Evolutionary conservation across 2,113 vertebrate species (phyloP), one percentile per base, ranked within the genome.

Genomic region (Burhinus bistriatus): DNA sequence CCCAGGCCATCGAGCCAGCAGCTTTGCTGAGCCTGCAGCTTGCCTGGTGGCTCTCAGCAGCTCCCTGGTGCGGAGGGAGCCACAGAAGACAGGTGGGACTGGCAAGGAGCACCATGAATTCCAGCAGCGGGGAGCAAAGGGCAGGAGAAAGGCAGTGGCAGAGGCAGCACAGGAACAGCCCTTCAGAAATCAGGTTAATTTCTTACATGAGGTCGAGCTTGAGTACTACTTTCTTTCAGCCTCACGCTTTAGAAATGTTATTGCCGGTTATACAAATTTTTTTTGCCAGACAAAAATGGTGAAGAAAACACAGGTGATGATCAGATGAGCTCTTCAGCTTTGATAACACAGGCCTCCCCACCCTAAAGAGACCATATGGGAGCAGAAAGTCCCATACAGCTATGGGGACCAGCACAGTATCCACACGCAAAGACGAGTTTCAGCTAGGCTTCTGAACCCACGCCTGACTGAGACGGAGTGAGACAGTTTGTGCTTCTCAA

Each of bases 41-140:
- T n/a, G 21, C 29, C 83, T 2, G 4, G 42, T 0, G 2, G 17
- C 54, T 68, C 70, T 40, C 6, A 1, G 71, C 71, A 58, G 51
- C 8, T 64, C 66, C 58, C 47, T 72, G 36, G 26, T 6, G 0
- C 7, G 30, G 80, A 68, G 64, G 47, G 36, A 52, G n/a, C 26
- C 0, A 1, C 0, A 2, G 72, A 25, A 64, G 30, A 44, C 3
- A 2, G 44, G 23, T 83, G 30, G 52, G 32, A 83, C 44, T 32
- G 55, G 61, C 15, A 30, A 30, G 51, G 30, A 90, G 69, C 55
- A 58, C 27, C 51, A 44, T 3, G 1, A 44, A n/a, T 42, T 72
- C 68, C 55, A 51, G 34, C 66, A 62, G 52, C 0, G 1, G 38
- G 45, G 47, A 40, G 68, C 9, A 25, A 45, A 72, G 38, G n/a